These are phyloP conservation scores for Malacosoma neustria DNA, from an alignment of 2,888 invertebrate genomes.

Conservation along the genomic window DNA sequence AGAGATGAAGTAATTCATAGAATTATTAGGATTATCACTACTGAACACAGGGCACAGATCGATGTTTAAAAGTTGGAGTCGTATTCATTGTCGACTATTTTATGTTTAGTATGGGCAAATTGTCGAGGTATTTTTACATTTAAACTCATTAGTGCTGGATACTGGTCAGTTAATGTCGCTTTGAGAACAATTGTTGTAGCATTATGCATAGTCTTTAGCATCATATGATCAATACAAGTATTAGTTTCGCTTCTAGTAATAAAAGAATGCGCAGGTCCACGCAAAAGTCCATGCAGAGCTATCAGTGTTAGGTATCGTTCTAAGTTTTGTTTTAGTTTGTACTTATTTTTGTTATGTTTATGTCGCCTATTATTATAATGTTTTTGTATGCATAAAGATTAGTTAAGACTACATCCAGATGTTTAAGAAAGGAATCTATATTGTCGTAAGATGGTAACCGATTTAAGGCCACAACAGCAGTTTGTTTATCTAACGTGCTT, in stretches of 20 bases:
- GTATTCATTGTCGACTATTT: background rate
- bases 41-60: background rate
- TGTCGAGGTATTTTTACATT: background rate
- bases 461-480: background rate
- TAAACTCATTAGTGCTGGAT: background rate
- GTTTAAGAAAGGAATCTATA: background rate
- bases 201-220: background rate
- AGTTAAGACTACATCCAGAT: background rate
- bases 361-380: background rate
- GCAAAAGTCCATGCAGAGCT: background rate
- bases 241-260: background rate
- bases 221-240: background rate
- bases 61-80: background rate
- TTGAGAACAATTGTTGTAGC: background rate
- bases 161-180: conserved; percentile 1
- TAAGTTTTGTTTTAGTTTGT: background rate
- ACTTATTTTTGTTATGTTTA: background rate
- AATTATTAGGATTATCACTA: background rate
- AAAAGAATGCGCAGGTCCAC: background rate
- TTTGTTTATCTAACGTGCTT: background rate
- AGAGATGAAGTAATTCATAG: background rate
- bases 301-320: background rate
- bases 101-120: background rate
- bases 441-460: background rate
- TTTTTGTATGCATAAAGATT: too few species aligned